phyloP scores from a whole-genome alignment of 2,888 invertebrate genomes.

The Heptascelio sp. region DNA sequence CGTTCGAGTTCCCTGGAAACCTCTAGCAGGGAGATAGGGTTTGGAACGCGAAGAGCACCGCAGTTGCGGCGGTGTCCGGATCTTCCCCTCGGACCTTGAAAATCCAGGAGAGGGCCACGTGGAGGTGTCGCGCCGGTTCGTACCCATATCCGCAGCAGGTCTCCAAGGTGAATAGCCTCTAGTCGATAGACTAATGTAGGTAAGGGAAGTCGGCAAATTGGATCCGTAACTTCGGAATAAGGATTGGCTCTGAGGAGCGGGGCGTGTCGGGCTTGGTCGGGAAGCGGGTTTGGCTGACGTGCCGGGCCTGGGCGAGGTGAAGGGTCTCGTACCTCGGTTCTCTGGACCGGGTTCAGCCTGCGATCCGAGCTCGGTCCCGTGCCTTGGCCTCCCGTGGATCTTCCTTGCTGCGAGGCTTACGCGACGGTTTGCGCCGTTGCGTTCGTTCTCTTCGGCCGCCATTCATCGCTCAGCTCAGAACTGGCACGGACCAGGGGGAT shows the following conservation, averaged over 20 bases:
- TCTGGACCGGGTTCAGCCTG: too few relatives aligned
- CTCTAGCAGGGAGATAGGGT: conserved; percentile 86
- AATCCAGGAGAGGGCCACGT: conserved; percentile 81
- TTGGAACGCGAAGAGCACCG: conserved; percentile 85
- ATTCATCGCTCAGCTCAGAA: conserved; percentile 77
- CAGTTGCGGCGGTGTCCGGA: conserved; percentile 85
- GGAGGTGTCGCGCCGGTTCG: conserved; percentile 80
- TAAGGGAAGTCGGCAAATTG: conserved; percentile 91
- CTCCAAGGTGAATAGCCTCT: conserved; percentile 83
- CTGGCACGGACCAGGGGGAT: conserved; percentile 87
- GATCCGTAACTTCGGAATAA: conserved; percentile 90
- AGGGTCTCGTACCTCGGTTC: too few relatives aligned
- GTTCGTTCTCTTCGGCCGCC: conserved; percentile 83
- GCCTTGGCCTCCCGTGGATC: conserved; percentile 81
- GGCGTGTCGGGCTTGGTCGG: conserved; percentile 87
- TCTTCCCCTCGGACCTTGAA: conserved; percentile 86
- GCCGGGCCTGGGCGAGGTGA: conserved; percentile 74
- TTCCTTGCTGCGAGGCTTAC: conserved; percentile 85
- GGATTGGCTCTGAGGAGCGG: conserved; percentile 92
- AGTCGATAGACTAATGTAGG: conserved; percentile 89
- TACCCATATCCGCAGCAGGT: conserved; percentile 85
- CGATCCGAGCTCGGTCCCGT: conserved; percentile 84
- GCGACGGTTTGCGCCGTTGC: conserved; percentile 83
- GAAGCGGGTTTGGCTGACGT: conserved; percentile 79
- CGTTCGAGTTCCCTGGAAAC: conserved; percentile 86